Evolutionary conservation across 2,797 vertebrate species (phyloP).

Genomic region (Sorex maritimensis): DNA sequence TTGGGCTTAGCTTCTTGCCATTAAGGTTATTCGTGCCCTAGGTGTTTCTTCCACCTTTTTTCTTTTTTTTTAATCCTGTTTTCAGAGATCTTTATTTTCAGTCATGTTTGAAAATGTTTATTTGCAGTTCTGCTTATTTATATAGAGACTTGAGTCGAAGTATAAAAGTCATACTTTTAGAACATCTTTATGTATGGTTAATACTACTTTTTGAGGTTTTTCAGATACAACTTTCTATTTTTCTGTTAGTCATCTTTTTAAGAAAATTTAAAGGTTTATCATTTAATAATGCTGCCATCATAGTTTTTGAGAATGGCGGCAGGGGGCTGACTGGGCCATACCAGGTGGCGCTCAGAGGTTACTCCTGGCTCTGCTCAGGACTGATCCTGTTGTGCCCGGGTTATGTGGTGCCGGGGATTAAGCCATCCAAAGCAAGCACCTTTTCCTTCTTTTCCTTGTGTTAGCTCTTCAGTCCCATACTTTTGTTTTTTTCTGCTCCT

Average conservation of each 20-base stretch:
- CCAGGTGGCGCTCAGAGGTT: too few relatives aligned
- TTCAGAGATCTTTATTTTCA: slow-evolving; percentile 65
- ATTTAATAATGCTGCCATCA: slow-evolving; percentile 44
- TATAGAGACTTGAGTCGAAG: slow-evolving; percentile 12
- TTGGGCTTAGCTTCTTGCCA: slow-evolving; percentile 54
- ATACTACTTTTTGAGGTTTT: slow-evolving; percentile 55
- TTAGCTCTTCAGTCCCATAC: too few relatives aligned
- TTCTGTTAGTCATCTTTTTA: slow-evolving; percentile 63
- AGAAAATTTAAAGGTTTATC: slow-evolving; percentile 71
- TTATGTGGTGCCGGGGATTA: too few relatives aligned
- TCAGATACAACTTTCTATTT: slow-evolving; percentile 67
- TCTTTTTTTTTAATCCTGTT: neutral
- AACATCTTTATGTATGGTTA: slow-evolving; percentile 51
- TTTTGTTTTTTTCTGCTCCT: slow-evolving; percentile 45
- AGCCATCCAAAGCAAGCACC: too few relatives aligned
- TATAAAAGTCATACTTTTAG: slow-evolving; percentile 54
- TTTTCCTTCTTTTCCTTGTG: too few relatives aligned
- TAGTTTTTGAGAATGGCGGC: slow-evolving; percentile 30
- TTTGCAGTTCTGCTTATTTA: slow-evolving; percentile 55
- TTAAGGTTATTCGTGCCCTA: slow-evolving; percentile 59
- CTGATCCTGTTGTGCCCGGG: too few relatives aligned
- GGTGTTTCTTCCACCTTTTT: slow-evolving; percentile 62
- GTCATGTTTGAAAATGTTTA: slow-evolving; percentile 63
- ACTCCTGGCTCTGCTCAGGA: too few relatives aligned
- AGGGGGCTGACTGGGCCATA: too few relatives aligned